Conservation (phyloP, 2,113 vertebrate species). For the Procavia capensis region DNA sequence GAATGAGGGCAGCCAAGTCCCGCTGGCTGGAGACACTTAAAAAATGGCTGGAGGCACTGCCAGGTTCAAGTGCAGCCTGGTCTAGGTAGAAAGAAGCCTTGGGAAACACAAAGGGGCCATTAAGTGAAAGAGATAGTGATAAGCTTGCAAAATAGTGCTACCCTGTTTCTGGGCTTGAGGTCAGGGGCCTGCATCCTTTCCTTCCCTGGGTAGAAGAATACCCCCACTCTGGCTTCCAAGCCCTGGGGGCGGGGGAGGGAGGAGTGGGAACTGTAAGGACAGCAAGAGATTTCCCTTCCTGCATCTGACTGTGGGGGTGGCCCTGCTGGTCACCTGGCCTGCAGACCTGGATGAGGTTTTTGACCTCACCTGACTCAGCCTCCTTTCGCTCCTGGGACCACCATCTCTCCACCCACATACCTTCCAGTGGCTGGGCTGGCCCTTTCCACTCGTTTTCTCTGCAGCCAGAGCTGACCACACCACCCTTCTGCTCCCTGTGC, state of each 20-base stretch:
- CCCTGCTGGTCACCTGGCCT: neutral
- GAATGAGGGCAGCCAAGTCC: neutral
- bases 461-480: neutral
- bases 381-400: neutral
- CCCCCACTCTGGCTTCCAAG: neutral
- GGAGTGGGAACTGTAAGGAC: neutral
- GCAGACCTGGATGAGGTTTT: neutral
- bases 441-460: no score
- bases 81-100: neutral
- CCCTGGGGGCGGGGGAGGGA: no score
- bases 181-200: neutral
- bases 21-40: neutral
- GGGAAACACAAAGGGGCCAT: accelerated
- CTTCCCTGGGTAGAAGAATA: neutral
- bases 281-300: neutral
- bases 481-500: neutral
- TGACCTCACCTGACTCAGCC: neutral
- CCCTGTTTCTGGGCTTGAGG: neutral
- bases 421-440: neutral
- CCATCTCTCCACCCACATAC: neutral
- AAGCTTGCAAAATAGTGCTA: neutral
- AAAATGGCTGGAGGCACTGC: accelerated
- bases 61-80: neutral
- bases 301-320: neutral
- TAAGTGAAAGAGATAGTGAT: neutral